These are phyloP conservation scores for Bolborhynchus lineola DNA, from an alignment of 2,113 vertebrate genomes.

Conservation along the genomic window DNA sequence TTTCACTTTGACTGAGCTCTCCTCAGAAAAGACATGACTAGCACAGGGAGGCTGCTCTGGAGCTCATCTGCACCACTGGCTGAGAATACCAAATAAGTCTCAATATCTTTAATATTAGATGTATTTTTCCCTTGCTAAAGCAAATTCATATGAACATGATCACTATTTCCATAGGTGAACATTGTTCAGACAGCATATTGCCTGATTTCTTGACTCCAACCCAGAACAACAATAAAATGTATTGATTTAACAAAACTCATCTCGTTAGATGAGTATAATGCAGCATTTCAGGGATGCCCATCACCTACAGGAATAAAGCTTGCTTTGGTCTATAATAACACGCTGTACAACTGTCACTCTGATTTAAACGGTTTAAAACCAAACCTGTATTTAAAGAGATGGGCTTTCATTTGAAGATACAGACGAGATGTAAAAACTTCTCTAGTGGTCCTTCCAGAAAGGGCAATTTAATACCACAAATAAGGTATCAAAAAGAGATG, in stretches of 20 bases:
- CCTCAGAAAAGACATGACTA: not conserved
- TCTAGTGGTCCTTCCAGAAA: not conserved
- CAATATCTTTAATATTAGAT: not conserved
- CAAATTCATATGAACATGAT: not conserved
- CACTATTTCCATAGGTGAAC: not conserved
- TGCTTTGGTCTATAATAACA: not conserved
- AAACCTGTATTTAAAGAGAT: not conserved
- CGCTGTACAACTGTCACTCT: not conserved
- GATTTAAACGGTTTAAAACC: not conserved
- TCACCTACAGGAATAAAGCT: not conserved
- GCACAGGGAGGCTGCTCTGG: not conserved
- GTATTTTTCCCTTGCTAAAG: not conserved
- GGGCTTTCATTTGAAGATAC: not conserved
- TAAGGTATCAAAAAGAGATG: not conserved
- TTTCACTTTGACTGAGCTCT: slow-evolving; percentile 25
- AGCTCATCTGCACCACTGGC: slow-evolving; percentile 9
- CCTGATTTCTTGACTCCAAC: not conserved
- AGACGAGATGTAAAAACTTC: not conserved
- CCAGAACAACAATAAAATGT: not conserved
- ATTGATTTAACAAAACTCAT: not conserved
- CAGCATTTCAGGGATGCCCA: not conserved
- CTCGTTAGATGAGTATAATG: not conserved
- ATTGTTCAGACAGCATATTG: not conserved
- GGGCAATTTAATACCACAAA: not conserved
- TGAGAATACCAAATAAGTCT: slow-evolving; percentile 26